Evolutionary conservation across 2,113 vertebrate species (phyloP).

Genomic region (Chunga burmeisteri): DNA sequence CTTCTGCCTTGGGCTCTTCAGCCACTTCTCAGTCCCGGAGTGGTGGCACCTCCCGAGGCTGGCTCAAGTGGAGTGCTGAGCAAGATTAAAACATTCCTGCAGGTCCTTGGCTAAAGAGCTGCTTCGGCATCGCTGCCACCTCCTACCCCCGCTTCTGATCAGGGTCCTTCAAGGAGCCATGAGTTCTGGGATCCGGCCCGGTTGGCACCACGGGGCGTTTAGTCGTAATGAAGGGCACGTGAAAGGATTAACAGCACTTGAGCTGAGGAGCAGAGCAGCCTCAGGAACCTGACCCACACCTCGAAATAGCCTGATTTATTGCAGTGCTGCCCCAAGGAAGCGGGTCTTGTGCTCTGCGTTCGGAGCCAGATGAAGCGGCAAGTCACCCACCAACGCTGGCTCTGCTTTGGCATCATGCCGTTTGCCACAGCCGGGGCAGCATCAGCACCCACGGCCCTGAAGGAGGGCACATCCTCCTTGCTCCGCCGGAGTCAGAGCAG

Average conservation of each 20-base stretch:
- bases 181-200: neutral
- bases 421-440: neutral
- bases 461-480: neutral
- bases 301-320: neutral
- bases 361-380: neutral
- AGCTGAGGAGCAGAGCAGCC: neutral
- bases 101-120: constrained; percentile 42
- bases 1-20: neutral
- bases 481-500: neutral
- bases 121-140: neutral
- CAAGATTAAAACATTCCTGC: constrained; percentile 24
- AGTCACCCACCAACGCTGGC: fast-evolving
- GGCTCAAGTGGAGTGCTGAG: neutral
- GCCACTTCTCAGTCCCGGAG: neutral
- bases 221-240: neutral
- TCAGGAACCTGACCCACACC: neutral
- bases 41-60: neutral
- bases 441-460: fast-evolving
- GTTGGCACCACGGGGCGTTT: neutral
- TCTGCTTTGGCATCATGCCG: neutral
- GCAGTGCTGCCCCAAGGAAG: neutral
- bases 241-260: neutral
- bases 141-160: neutral
- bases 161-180: neutral
- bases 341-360: neutral